Evolutionary conservation across 2,113 vertebrate genomes (phyloP).

Genomic region (Aythya baeri): DNA sequence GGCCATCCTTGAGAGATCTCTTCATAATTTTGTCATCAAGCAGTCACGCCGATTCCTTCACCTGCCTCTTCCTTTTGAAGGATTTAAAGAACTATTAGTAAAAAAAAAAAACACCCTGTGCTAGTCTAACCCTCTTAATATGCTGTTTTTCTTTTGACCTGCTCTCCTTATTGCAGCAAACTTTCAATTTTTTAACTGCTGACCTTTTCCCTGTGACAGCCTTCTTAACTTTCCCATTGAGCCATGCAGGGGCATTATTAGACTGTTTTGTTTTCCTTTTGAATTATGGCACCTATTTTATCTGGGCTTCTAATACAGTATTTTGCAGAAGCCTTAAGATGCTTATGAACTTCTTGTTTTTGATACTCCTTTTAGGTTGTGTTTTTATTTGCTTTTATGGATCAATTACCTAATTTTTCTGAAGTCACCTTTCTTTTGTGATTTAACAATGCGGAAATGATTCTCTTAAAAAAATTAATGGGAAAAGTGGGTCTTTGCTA

Average conservation of each 20-base stretch:
- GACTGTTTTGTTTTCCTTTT: conserved; percentile 23
- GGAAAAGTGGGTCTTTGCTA: neutral
- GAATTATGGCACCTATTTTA: conserved; percentile 3
- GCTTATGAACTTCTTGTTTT: neutral
- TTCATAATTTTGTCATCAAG: neutral
- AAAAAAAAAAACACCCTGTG: fast-evolving
- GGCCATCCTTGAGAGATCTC: neutral
- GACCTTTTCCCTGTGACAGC: conserved; percentile 8
- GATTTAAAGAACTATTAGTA: neutral
- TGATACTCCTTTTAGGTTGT: neutral
- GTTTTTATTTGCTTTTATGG: neutral
- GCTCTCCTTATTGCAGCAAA: neutral
- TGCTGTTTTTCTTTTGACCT: neutral
- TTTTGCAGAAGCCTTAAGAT: neutral
- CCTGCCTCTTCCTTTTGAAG: neutral
- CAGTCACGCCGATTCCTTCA: neutral
- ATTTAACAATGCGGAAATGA: neutral
- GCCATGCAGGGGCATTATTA: neutral
- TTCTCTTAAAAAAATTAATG: neutral
- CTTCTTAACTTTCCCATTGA: neutral
- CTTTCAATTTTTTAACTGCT: conserved; percentile 7
- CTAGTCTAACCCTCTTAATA: neutral
- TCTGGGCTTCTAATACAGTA: neutral
- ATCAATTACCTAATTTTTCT: neutral
- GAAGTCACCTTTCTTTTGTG: neutral